Evolutionary conservation across 30 jellyfish, hydroid and myxozoan genomes (phyloP).

Genomic region (Hydractinia echinata): DNA sequence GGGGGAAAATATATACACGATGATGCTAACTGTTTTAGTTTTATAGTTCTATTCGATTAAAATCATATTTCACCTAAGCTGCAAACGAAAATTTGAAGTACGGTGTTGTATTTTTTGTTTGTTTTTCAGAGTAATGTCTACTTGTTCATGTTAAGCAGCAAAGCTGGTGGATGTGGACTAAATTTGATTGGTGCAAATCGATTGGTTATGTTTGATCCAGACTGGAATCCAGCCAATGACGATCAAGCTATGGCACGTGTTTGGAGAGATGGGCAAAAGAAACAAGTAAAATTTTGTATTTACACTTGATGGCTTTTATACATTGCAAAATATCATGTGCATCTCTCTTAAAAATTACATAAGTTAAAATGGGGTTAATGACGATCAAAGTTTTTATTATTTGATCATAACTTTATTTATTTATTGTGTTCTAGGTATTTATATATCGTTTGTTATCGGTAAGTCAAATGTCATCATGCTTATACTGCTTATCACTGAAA

Average conservation of each 20-base stretch:
- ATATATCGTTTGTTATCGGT: constrained; percentile 63
- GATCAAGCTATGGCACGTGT: constrained; percentile 99
- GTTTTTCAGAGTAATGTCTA: constrained; percentile 72
- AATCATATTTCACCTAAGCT: no score
- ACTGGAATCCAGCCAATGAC: constrained; percentile 99
- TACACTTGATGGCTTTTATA: background rate
- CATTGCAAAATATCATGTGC: no score
- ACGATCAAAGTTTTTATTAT: background rate
- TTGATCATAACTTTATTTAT: background rate
- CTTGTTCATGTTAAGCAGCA: constrained; percentile 97
- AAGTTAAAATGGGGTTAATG: no score
- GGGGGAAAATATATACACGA: no score
- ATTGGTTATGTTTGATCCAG: constrained; percentile 99
- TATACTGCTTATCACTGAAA: no score
- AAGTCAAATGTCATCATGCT: constrained; percentile 9
- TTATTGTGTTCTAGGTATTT: constrained; percentile 54
- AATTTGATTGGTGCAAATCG: constrained; percentile 98
- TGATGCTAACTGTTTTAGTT: no score
- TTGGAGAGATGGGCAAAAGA: constrained; percentile 99
- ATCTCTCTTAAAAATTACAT: no score
- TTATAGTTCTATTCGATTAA: no score
- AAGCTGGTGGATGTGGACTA: constrained; percentile 99
- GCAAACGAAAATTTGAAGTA: no score
- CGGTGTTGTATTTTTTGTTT: background rate
- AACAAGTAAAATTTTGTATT: constrained; percentile 45